A percentile compares a stretch with the other conserved stretches of the same genome.
phyloP scores from a whole-genome alignment of 2,797 vertebrate genomes.

The Alcedo atthis region DNA sequence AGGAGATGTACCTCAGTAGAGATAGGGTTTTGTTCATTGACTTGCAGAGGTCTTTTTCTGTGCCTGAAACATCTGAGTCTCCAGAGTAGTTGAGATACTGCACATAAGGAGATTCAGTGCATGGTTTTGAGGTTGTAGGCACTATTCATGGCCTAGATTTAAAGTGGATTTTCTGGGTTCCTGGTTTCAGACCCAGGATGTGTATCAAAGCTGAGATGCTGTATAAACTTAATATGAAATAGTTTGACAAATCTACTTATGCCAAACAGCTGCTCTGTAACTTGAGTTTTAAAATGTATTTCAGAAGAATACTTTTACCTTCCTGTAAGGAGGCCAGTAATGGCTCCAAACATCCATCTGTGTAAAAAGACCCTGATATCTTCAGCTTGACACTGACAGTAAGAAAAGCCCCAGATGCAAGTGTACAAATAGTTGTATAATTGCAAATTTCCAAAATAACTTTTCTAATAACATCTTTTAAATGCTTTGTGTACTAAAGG shows the following conservation, averaged over 20 bases:
- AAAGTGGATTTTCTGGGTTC: background rate
- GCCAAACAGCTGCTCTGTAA: background rate
- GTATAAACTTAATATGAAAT: background rate
- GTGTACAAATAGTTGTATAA: slow-evolving; percentile 18
- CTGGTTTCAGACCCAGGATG: background rate
- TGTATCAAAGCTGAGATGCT: background rate
- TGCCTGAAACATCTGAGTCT: background rate
- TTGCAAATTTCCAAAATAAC: background rate
- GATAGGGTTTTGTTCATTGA: background rate
- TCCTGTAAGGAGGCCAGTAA: background rate
- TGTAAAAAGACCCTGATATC: background rate
- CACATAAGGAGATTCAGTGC: background rate
- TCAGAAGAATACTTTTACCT: background rate
- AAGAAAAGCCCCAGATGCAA: background rate
- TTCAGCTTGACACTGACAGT: background rate
- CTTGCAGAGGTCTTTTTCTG: background rate
- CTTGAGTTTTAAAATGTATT: background rate
- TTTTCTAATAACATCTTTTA: slow-evolving; percentile 33
- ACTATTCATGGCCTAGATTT: background rate
- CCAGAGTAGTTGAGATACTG: background rate
- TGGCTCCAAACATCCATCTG: background rate
- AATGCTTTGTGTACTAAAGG: slow-evolving; percentile 27
- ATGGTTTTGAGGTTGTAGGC: background rate
- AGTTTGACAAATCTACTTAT: background rate
- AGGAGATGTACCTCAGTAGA: background rate